Percentiles rank a stretch among this genome's conserved stretches.
These are phyloP conservation scores for Schizopygopsis malacanthus DNA, from an alignment of 2,797 vertebrate genomes.

Conservation along the genomic window DNA sequence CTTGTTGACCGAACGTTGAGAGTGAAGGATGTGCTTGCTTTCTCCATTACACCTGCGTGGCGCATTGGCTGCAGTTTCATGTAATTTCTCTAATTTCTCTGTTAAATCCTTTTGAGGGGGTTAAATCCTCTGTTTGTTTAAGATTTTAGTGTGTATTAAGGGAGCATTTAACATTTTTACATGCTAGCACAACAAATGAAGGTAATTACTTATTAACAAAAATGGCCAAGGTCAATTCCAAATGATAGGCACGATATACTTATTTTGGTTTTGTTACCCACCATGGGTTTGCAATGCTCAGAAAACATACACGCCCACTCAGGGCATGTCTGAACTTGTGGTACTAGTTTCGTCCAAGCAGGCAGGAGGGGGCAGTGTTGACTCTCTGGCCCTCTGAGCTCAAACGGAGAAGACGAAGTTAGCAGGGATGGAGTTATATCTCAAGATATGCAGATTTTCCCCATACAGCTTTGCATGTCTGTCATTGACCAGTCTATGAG, in stretches of 20 bases:
- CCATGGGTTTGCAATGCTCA: background rate
- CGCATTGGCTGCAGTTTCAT: constrained; percentile 25
- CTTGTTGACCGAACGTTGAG: too few relatives aligned
- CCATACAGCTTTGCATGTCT: constrained; percentile 22
- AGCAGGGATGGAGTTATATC: constrained; percentile 39
- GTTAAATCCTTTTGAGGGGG: constrained; percentile 2
- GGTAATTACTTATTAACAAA: constrained; percentile 22
- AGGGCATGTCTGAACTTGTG: constrained; percentile 58
- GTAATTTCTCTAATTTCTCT: constrained; percentile 1
- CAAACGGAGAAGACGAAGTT: background rate
- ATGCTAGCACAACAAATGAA: constrained; percentile 9
- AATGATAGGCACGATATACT: background rate
- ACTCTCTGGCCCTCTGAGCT: constrained; percentile 30
- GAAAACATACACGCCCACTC: constrained; percentile 28
- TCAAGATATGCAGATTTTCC: constrained; percentile 32
- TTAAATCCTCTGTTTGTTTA: constrained; percentile 11
- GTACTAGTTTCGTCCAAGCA: constrained; percentile 23
- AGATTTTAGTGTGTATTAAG: constrained; percentile 10
- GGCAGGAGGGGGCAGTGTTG: constrained; percentile 61
- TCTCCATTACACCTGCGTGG: constrained; percentile 42
- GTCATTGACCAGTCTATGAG: constrained; percentile 11
- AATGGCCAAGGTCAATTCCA: background rate
- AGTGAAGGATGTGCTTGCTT: constrained; percentile 41
- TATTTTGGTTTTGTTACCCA: constrained; percentile 23
- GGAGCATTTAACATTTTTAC: constrained; percentile 8